Evolutionary conservation across 1,140 invertebrate species (phyloP), one percentile per base, ranked within the genome.

Genomic region (Akabosia matsudoensis): DNA sequence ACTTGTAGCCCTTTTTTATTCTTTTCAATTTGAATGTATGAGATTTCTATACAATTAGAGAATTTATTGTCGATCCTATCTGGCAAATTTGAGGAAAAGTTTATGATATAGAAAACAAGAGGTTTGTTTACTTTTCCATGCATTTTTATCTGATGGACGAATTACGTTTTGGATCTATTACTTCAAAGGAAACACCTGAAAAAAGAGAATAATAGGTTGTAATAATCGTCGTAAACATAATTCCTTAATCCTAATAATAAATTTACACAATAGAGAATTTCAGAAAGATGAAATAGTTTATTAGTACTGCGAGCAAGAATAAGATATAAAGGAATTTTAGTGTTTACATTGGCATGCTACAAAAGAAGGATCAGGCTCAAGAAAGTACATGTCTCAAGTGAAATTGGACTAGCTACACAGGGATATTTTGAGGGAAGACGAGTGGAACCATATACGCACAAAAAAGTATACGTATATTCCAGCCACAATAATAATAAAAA

Each of bases 161-260:
- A n/a, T n/a, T n/a, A n/a, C n/a, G n/a, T n/a, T n/a, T n/a, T n/a
- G n/a, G n/a, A n/a, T n/a, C n/a, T n/a, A n/a, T n/a, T n/a, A n/a
- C n/a, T n/a, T n/a, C 24, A 61, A 61, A 61, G 7, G 54, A 56
- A 7, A 3, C 54, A 56, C 54, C 54, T 56, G 54, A 56, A 24
- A 56, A 56, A 56, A 56, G 18, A 18, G 37, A 45, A 45, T 7
- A 45, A 45, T 45, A 45, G 37, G 37, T 45, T 10, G 37, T 45
- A 45, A 45, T 45, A 45, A 45, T 45, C 7, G 24, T 7, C 4
- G n/a, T 31, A 67, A 10, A 30, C 13, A 31, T 30, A 67, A 67
- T 67, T 30, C 30, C 61, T 30, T 67, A 67, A 67, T 67, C 61
- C 61, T 67, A 67, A 67, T 67, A 67, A 67, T 31, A 67, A 16